A percentile compares a stretch with the other conserved stretches of the same genome.
These are phyloP conservation scores for Syngnathus scovelli DNA, from an alignment of 2,113 vertebrate species.

Conservation along the genomic window DNA sequence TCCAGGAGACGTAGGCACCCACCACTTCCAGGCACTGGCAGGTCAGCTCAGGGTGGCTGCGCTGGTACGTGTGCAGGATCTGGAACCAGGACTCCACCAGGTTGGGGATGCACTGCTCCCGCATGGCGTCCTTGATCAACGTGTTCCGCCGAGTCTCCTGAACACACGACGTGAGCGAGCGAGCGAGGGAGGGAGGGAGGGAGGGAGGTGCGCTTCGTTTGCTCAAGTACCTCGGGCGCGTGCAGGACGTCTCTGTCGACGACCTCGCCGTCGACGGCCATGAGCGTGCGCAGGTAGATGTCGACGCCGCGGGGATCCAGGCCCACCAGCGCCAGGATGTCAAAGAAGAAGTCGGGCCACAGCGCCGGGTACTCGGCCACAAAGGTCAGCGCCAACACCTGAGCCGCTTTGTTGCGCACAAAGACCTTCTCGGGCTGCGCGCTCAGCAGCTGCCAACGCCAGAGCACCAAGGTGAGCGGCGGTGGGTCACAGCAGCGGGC, in stretches of 20 bases:
- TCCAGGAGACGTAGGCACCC: constrained; percentile 96
- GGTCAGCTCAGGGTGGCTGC: constrained; percentile 88
- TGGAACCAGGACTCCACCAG: constrained; percentile 99
- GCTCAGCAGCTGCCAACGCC: constrained; percentile 77
- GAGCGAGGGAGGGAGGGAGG: neutral
- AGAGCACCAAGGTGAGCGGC: neutral
- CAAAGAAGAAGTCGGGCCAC: constrained; percentile 98
- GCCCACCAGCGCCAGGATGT: constrained; percentile 87
- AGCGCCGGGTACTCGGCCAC: constrained; percentile 90
- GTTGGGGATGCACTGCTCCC: constrained; percentile 92
- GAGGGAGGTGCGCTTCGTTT: neutral
- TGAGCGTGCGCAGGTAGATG: constrained; percentile 90
- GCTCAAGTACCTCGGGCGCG: constrained; percentile 75
- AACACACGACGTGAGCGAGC: neutral
- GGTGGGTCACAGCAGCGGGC: neutral
- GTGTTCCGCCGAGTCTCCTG: constrained; percentile 93
- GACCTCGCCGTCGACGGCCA: constrained; percentile 94
- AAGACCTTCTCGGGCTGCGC: constrained; percentile 90
- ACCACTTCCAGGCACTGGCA: constrained; percentile 99
- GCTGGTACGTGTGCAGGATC: constrained; percentile 93
- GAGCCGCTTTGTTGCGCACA: constrained; percentile 96
- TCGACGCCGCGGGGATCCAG: constrained; percentile 90
- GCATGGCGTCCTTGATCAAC: constrained; percentile 91
- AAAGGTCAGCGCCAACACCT: constrained; percentile 95
- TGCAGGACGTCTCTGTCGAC: constrained; percentile 93